These are phyloP conservation scores for Sarcophaga bullata DNA, from an alignment of 1,140 invertebrate genomes.

Conservation along the genomic window DNA sequence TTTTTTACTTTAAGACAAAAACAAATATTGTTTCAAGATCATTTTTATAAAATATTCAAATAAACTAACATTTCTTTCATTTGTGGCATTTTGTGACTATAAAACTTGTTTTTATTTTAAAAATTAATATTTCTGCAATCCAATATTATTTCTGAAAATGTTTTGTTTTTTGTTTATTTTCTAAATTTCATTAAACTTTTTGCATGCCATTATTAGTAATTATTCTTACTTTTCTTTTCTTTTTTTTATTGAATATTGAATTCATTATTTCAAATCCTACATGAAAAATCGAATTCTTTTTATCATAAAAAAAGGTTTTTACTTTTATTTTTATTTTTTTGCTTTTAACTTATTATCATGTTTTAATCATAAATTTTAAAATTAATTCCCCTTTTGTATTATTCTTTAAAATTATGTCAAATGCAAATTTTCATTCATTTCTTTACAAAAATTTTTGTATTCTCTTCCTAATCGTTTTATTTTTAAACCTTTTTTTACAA, in stretches of 20 bases:
- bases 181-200: too few relatives aligned
- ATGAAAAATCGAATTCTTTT: too few relatives aligned
- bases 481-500: background rate
- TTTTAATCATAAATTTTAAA: too few relatives aligned
- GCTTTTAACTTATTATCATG: background rate
- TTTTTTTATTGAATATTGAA: too few relatives aligned
- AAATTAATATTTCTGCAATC: background rate
- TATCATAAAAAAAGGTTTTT: background rate
- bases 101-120: background rate
- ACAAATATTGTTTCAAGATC: background rate
- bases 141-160: background rate
- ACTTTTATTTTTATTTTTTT: background rate
- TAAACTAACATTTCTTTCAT: background rate
- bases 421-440: background rate
- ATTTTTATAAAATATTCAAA: background rate
- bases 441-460: too few relatives aligned
- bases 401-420: conserved; percentile 20
- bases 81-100: background rate
- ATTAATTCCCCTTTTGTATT: too few relatives aligned
- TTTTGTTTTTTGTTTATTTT: too few relatives aligned
- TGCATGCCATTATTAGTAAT: too few relatives aligned
- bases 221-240: too few relatives aligned
- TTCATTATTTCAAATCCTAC: too few relatives aligned
- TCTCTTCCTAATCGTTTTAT: background rate
- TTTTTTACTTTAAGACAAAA: background rate